Percentiles rank a stretch among this genome's conserved stretches.
Evolutionary conservation across 2,113 vertebrate species (phyloP).

Genomic region (Abramis brama): DNA sequence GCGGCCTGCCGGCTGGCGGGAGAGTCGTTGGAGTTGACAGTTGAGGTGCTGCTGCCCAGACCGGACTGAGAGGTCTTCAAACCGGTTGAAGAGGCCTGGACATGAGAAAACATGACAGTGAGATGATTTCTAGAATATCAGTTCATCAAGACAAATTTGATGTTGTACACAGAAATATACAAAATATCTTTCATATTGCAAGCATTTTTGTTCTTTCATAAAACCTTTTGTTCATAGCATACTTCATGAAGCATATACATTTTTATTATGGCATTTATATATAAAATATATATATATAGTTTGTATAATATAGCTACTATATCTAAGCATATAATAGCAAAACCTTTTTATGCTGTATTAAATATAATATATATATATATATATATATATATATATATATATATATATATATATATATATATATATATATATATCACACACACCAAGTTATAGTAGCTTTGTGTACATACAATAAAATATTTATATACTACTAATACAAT

Average conservation of each 20-base stretch:
- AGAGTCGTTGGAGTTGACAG: slow-evolving; percentile 80
- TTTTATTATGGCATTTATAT: background rate
- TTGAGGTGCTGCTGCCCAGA: slow-evolving; percentile 66
- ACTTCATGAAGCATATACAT: background rate
- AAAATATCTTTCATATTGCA: background rate
- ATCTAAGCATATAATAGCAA: background rate
- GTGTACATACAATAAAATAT: too few relatives aligned
- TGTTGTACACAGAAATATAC: background rate
- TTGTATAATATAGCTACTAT: background rate
- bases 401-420: too few relatives aligned
- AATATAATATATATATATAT: background rate
- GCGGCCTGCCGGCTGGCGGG: slow-evolving; percentile 93
- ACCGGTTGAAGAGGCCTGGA: slow-evolving; percentile 85
- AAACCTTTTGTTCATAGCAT: background rate
- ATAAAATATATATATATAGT: background rate
- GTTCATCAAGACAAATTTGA: background rate
- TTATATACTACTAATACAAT: too few relatives aligned
- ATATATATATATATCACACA: too few relatives aligned
- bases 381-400: too few relatives aligned
- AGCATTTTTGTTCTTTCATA: background rate
- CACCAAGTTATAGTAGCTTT: too few relatives aligned
- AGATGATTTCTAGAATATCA: background rate
- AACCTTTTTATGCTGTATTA: background rate
- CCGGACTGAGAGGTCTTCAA: slow-evolving; percentile 82
- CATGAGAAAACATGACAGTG: background rate